A percentile compares a stretch with the other conserved stretches of the same genome.
These are phyloP conservation scores for Desmophyllum pertusum DNA, from an alignment of 92 coral and sea anemone species.

Conservation along the genomic window DNA sequence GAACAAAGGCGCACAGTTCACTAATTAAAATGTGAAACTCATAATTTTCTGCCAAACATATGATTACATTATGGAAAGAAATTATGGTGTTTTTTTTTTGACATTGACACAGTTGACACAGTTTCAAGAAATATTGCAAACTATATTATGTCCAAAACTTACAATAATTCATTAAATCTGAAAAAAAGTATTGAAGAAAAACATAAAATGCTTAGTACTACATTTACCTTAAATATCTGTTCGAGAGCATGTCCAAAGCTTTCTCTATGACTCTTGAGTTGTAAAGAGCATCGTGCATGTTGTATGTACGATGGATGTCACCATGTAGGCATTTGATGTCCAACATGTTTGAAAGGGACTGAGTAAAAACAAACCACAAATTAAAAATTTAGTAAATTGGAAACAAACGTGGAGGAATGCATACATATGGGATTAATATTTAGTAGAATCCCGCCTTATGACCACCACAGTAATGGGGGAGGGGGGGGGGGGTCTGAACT, in stretches of 20 bases:
- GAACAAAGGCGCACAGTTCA: not conserved
- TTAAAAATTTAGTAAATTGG: not conserved
- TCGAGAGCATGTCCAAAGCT: constrained; percentile 80
- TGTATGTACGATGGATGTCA: constrained; percentile 88
- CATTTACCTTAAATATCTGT: constrained; percentile 80
- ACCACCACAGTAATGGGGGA: no score
- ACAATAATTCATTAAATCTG: not conserved
- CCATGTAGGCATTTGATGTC: constrained; percentile 86
- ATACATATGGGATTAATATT: no score
- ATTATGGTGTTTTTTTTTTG: no score
- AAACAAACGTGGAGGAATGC: not conserved
- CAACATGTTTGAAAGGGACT: constrained; percentile 70
- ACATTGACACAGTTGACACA: no score
- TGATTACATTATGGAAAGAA: no score
- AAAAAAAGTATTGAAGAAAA: no score
- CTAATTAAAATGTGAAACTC: not conserved
- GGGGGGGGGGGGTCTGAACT: no score
- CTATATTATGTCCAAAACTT: no score
- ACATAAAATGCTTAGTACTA: not conserved
- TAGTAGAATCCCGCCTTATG: no score
- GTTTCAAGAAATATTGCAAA: no score
- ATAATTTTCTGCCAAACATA: not conserved
- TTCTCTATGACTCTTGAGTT: constrained; percentile 85
- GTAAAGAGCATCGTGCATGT: constrained; percentile 94
- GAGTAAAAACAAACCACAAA: not conserved